Evolutionary conservation across 2,888 invertebrate species (phyloP).

Genomic region (Macrophya annulata): DNA sequence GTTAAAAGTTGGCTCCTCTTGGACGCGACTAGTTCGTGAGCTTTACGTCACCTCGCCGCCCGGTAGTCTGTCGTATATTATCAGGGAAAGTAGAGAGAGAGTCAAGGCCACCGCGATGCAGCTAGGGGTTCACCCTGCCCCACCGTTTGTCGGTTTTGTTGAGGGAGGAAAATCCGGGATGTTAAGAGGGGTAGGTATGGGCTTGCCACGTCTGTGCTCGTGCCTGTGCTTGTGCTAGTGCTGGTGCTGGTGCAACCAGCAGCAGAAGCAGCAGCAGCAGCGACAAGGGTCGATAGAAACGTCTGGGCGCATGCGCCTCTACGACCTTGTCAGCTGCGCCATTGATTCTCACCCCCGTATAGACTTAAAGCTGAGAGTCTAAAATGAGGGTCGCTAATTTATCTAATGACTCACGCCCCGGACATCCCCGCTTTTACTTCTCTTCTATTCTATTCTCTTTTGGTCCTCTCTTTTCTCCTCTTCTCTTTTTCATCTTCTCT

Average conservation of each 20-base stretch:
- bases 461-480: background rate
- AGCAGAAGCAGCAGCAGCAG: conserved; percentile 62
- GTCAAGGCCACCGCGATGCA: conserved; percentile 61
- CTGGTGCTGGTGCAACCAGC: conserved; percentile 64
- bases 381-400: conserved; percentile 74
- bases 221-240: conserved; percentile 71
- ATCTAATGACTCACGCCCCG: conserved; percentile 48
- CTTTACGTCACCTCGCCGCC: conserved; percentile 63
- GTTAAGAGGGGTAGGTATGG: conserved; percentile 68
- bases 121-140: conserved; percentile 59
- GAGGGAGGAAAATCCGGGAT: conserved; percentile 60
- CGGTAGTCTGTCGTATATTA: conserved; percentile 72
- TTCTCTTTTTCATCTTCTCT: background rate
- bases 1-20: conserved; percentile 12
- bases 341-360: conserved; percentile 74
- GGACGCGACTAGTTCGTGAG: background rate
- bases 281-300: conserved; percentile 77
- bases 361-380: conserved; percentile 77
- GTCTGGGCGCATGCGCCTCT: conserved; percentile 78
- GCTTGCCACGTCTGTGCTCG: background rate
- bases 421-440: background rate
- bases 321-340: conserved; percentile 77
- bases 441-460: background rate
- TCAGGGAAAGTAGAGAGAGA: conserved; percentile 73
- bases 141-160: conserved; percentile 46